Evolutionary conservation across 1,140 invertebrate species (phyloP).

Genomic region (Stratiolaelaps scimitus): DNA sequence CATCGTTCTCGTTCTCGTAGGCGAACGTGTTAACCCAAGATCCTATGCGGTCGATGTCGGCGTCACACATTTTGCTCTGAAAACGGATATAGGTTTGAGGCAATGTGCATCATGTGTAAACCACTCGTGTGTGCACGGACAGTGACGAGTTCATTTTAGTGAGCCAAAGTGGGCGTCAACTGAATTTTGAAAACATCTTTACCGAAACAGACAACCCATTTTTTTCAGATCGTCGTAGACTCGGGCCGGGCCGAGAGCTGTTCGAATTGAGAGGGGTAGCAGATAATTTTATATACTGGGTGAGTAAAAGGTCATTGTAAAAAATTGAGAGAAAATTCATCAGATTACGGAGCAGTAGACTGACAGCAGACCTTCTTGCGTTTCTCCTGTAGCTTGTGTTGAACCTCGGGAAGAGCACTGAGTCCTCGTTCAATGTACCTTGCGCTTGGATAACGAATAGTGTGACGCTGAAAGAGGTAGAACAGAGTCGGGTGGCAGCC

Average conservation of each 20-base stretch:
- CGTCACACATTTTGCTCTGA: not conserved
- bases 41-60: not conserved
- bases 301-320: no score
- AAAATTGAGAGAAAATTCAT: slow-evolving; percentile 12
- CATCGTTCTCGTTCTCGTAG: not conserved
- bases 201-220: no score
- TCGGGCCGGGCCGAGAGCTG: no score
- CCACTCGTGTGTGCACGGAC: no score
- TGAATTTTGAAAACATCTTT: no score
- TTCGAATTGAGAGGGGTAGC: no score
- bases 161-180: no score
- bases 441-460: not conserved
- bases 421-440: not conserved
- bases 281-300: no score
- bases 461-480: slow-evolving; percentile 10
- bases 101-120: no score
- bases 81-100: not conserved
- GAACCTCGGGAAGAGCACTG: not conserved
- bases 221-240: no score
- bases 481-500: slow-evolving; percentile 8
- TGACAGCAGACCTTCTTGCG: slow-evolving; percentile 10
- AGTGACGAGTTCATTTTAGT: no score
- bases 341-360: not conserved
- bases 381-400: not conserved
- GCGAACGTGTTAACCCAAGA: not conserved